phyloP scores from a whole-genome alignment of 2,797 vertebrate genomes.

The Petrocephalus sullivani region DNA sequence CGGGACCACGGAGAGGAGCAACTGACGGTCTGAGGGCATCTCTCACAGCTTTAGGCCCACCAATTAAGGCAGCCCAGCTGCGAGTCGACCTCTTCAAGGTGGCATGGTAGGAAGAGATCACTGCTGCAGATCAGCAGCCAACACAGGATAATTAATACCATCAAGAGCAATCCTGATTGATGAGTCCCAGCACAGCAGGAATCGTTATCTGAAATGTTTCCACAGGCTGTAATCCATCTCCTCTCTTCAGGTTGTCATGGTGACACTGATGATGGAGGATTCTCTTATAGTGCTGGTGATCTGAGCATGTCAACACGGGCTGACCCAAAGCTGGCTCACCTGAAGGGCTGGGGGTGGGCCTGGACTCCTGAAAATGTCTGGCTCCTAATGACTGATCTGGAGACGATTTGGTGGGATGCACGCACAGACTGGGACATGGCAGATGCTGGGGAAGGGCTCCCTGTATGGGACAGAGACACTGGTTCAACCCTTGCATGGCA shows the following conservation, averaged over 20 bases:
- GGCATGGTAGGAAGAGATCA: not conserved
- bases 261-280: constrained; percentile 5
- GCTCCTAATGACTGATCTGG: constrained; percentile 87
- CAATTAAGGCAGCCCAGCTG: not conserved
- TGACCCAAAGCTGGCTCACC: constrained; percentile 55
- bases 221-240: not conserved
- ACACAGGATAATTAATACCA: not conserved
- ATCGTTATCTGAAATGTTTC: not conserved
- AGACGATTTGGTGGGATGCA: constrained; percentile 71
- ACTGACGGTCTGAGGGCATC: not conserved
- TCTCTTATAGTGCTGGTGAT: not conserved
- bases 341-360: constrained; percentile 76
- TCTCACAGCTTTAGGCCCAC: not conserved
- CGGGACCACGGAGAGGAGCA: not conserved
- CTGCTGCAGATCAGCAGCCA: not conserved
- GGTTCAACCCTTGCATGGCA: not conserved
- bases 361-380: constrained; percentile 93
- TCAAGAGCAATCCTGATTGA: not conserved
- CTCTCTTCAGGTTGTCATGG: not conserved
- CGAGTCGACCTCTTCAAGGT: not conserved
- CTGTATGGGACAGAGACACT: constrained; percentile 50
- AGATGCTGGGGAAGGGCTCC: constrained; percentile 81
- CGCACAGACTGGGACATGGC: constrained; percentile 90
- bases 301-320: not conserved
- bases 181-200: not conserved